These are phyloP conservation scores for Lanius collurio DNA, from an alignment of 2,113 vertebrate genomes.

Conservation along the genomic window DNA sequence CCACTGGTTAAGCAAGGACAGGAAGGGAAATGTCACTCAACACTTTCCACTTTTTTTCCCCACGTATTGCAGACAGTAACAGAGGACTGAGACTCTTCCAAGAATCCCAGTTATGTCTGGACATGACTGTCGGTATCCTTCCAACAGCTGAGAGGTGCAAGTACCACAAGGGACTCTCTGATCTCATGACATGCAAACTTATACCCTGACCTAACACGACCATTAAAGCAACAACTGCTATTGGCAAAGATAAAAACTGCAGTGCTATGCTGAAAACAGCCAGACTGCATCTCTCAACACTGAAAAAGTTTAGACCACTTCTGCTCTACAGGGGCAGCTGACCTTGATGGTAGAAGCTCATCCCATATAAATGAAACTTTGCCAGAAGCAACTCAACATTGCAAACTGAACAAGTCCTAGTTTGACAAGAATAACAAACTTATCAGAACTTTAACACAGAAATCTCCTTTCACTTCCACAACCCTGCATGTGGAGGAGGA, in stretches of 20 bases:
- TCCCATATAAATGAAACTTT: neutral
- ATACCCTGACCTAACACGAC: neutral
- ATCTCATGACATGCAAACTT: neutral
- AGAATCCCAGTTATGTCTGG: neutral
- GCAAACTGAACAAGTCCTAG: neutral
- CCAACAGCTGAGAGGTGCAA: neutral
- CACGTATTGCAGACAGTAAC: neutral
- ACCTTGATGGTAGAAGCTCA: neutral
- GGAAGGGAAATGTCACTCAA: neutral
- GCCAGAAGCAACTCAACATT: neutral
- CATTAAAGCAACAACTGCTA: neutral
- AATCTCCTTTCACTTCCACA: neutral
- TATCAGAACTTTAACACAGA: neutral
- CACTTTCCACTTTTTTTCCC: neutral
- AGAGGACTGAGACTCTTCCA: neutral
- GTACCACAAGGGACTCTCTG: neutral
- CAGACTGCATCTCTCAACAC: neutral
- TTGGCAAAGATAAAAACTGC: neutral
- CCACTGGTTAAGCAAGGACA: neutral
- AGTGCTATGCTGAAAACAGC: neutral
- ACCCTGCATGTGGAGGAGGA: neutral
- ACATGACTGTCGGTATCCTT: neutral
- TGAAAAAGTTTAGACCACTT: neutral
- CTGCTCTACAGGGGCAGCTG: neutral
- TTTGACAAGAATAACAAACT: neutral